Conservation (phyloP, 2,113 vertebrate species). For the Fulica atra region DNA sequence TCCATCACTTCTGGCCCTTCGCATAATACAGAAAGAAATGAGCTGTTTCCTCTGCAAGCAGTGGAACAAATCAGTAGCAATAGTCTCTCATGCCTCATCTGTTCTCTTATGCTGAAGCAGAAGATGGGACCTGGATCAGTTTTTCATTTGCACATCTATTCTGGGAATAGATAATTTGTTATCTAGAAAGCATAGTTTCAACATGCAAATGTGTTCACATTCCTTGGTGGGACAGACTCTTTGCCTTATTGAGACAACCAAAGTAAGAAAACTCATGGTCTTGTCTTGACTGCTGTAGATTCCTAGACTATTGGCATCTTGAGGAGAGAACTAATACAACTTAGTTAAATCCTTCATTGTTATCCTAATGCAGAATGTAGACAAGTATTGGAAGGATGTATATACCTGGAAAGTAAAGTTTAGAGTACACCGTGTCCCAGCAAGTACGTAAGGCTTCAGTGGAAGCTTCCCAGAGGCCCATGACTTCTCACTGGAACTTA, state of each 20-base stretch:
- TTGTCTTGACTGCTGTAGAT: not conserved
- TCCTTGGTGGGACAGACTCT: not conserved
- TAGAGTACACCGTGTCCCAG: not conserved
- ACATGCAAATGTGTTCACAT: not conserved
- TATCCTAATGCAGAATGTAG: not conserved
- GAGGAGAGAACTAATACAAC: not conserved
- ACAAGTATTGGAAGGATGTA: not conserved
- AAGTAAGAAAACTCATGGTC: not conserved
- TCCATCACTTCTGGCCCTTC: constrained; percentile 7
- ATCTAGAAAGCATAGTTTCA: not conserved
- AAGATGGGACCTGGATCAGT: constrained; percentile 27
- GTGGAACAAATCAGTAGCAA: constrained; percentile 57
- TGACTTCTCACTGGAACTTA: not conserved
- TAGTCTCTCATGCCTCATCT: constrained; percentile 54
- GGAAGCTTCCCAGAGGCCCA: not conserved
- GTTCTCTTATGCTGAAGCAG: constrained; percentile 8
- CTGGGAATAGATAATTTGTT: not conserved
- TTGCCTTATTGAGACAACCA: not conserved
- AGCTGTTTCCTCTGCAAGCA: constrained; percentile 45
- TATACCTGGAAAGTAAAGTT: not conserved
- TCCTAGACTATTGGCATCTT: not conserved
- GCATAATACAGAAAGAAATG: constrained; percentile 28
- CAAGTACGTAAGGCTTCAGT: not conserved
- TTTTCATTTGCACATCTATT: constrained; percentile 30
- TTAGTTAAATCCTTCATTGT: not conserved